Conservation (phyloP, 1,140 invertebrate species). For the Drosophila nebulosa region DNA sequence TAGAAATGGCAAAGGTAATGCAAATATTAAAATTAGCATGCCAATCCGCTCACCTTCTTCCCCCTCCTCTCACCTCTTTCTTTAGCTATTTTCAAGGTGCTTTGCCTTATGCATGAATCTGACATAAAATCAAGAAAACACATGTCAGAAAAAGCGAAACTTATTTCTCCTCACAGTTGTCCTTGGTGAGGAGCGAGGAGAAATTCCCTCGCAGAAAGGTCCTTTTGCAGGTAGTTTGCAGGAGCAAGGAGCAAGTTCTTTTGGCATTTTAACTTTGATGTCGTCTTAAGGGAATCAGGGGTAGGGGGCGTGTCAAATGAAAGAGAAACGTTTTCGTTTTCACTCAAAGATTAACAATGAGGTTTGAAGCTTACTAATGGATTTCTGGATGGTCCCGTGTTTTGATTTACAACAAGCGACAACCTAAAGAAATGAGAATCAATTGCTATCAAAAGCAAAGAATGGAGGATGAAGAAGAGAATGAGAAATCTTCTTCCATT, state of each 20-base stretch:
- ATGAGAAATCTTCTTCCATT: not conserved
- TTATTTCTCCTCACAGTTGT: constrained; percentile 19
- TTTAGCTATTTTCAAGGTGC: constrained; percentile 33
- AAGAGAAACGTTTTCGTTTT: too few species aligned
- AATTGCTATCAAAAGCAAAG: constrained; percentile 38
- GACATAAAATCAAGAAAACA: constrained; percentile 52
- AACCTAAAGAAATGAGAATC: constrained; percentile 22
- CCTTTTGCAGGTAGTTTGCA: constrained; percentile 12
- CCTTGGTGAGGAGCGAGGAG: constrained; percentile 54
- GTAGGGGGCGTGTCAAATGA: too few species aligned
- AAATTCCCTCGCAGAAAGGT: constrained; percentile 23
- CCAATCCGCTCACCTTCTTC: too few species aligned
- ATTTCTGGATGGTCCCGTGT: constrained; percentile 53
- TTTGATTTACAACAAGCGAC: constrained; percentile 60
- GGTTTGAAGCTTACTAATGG: constrained; percentile 40
- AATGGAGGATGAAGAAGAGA: not conserved
- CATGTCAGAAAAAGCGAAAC: constrained; percentile 23
- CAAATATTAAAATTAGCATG: too few species aligned
- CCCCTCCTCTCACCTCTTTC: too few species aligned
- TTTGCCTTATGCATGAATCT: constrained; percentile 28
- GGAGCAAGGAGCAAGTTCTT: not conserved
- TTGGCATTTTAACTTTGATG: too few species aligned
- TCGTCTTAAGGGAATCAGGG: too few species aligned
- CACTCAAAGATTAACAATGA: constrained; percentile 34
- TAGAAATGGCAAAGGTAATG: too few species aligned